phyloP scores from a whole-genome alignment of 2,888 invertebrate genomes.

The Hemaris fuciformis region DNA sequence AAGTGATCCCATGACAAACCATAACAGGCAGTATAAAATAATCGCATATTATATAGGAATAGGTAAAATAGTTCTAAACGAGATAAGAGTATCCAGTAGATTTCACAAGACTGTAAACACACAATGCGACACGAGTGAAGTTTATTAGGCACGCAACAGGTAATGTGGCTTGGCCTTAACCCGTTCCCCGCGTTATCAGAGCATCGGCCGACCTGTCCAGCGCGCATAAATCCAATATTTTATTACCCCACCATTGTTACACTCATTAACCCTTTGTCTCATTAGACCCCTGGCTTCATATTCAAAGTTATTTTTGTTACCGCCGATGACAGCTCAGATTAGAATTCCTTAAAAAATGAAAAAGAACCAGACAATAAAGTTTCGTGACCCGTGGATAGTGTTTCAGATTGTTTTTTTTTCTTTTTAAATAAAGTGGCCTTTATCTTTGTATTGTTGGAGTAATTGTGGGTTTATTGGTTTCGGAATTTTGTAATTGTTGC shows the following conservation, averaged over 20 bases:
- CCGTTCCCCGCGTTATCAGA: conserved; percentile 68
- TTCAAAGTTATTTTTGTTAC: conserved; percentile 64
- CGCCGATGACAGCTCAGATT: conserved; percentile 73
- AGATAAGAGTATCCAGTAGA: too few species aligned
- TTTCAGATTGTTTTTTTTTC: conserved; percentile 23
- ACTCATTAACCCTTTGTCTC: conserved; percentile 80
- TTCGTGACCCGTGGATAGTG: conserved; percentile 31
- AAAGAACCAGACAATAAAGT: conserved; percentile 3
- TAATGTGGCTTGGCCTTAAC: conserved; percentile 55
- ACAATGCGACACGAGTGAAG: too few species aligned
- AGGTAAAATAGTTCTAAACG: too few species aligned
- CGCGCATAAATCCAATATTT: conserved; percentile 78
- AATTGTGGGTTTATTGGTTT: neutral
- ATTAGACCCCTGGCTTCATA: conserved; percentile 72
- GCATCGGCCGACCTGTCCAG: conserved; percentile 62
- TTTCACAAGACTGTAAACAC: too few species aligned
- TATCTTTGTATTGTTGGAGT: conserved; percentile 4
- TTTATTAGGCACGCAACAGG: too few species aligned
- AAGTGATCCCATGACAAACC: too few species aligned
- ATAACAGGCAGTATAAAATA: too few species aligned
- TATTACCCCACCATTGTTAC: conserved; percentile 74
- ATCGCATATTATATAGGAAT: too few species aligned
- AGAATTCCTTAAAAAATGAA: conserved; percentile 47
- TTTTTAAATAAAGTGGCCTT: neutral
- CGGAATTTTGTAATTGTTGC: neutral